These are phyloP conservation scores for Dendrolimus houi DNA, from an alignment of 2,888 invertebrate species.

Conservation along the genomic window DNA sequence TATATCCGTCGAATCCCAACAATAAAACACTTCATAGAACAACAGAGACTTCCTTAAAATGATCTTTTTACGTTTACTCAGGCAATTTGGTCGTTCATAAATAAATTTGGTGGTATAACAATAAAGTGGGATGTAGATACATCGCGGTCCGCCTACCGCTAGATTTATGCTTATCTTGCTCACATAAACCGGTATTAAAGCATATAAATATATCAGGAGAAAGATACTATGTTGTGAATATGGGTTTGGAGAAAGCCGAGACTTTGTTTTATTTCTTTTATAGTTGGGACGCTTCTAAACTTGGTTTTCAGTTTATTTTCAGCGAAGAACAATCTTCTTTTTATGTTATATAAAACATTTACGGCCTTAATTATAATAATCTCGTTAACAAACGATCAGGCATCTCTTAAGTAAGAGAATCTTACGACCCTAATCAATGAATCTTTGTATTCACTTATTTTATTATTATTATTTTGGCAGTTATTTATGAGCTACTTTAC, in stretches of 20 bases:
- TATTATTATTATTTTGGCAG: too few relatives aligned
- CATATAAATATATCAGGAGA: conserved; percentile 62
- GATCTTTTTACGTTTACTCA: conserved; percentile 28
- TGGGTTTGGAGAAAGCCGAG: conserved; percentile 6
- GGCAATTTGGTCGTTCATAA: conserved; percentile 41
- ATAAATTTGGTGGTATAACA: conserved; percentile 47
- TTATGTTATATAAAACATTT: too few relatives aligned
- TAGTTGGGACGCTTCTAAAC: too few relatives aligned
- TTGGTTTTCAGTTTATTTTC: too few relatives aligned
- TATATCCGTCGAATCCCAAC: background rate
- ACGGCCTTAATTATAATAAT: too few relatives aligned
- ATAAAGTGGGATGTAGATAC: conserved; percentile 54
- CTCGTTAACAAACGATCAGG: too few relatives aligned
- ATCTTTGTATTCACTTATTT: too few relatives aligned
- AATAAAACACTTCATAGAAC: conserved; percentile 11
- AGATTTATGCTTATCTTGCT: conserved; percentile 63
- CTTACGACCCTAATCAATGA: too few relatives aligned
- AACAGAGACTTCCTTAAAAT: conserved; percentile 21
- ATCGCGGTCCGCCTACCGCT: conserved; percentile 40
- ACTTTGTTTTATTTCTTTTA: background rate
- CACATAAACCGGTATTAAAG: conserved; percentile 63
- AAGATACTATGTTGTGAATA: conserved; percentile 27
- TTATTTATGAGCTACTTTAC: too few relatives aligned
- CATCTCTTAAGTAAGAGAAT: too few relatives aligned
- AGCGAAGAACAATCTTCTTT: too few relatives aligned